Percentiles rank a stretch among this genome's conserved stretches.
Evolutionary conservation across 1,140 invertebrate genomes (phyloP).

Genomic region (Oncopodura yosiiana): DNA sequence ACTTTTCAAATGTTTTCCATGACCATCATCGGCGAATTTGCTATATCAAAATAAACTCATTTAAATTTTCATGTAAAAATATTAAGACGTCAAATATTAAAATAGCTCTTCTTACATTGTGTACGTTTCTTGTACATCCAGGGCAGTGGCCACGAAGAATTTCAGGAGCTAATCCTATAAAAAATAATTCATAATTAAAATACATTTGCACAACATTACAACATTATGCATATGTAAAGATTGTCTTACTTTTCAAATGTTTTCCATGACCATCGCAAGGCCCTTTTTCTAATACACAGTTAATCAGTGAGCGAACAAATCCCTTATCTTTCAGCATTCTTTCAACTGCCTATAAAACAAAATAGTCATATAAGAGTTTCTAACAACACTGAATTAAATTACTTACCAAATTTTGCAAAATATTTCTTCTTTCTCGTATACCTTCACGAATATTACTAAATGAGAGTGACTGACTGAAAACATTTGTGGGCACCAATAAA

Average conservation of each 20-base stretch:
- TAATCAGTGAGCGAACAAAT: slow-evolving; percentile 34
- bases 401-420: too few species aligned
- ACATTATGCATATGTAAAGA: neutral
- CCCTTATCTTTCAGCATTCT: slow-evolving; percentile 32
- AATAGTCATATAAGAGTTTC: too few species aligned
- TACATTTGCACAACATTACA: neutral
- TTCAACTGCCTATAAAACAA: slow-evolving; percentile 33
- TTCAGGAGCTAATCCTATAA: slow-evolving; percentile 33
- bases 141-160: slow-evolving; percentile 35
- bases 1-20: slow-evolving; percentile 33
- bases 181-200: slow-evolving; percentile 2
- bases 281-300: slow-evolving; percentile 36
- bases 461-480: too few species aligned
- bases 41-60: too few species aligned
- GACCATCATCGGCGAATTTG: slow-evolving; percentile 31
- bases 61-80: too few species aligned
- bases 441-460: too few species aligned
- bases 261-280: slow-evolving; percentile 32
- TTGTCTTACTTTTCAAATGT: slow-evolving; percentile 29
- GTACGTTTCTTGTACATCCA: slow-evolving; percentile 28
- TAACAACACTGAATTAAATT: too few species aligned
- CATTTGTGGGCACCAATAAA: too few species aligned
- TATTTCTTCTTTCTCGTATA: too few species aligned
- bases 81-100: too few species aligned
- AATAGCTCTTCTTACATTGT: too few species aligned